Evolutionary conservation across 1,140 invertebrate species (phyloP).

Genomic region (Mamestra configurata): DNA sequence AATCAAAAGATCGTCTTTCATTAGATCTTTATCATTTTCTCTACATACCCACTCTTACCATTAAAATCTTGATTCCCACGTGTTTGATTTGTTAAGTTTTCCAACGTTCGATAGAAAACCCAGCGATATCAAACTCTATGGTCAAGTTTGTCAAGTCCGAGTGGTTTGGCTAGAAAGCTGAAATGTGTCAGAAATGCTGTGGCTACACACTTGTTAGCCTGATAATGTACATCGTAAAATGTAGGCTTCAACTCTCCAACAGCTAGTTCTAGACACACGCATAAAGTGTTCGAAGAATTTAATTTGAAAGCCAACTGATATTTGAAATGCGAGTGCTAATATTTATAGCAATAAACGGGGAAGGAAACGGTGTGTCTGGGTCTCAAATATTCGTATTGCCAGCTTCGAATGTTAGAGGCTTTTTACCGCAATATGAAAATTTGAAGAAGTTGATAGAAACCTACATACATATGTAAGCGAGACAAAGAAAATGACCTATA

Average conservation of each 20-base stretch:
- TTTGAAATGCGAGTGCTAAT: not conserved
- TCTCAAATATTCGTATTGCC: too few species aligned
- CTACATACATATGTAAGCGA: too few species aligned
- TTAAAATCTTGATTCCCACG: not conserved
- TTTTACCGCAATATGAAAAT: not conserved
- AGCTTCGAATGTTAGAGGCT: too few species aligned
- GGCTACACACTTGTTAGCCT: constrained; percentile 26
- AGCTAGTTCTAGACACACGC: not conserved
- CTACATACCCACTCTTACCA: too few species aligned
- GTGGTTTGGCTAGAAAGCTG: constrained; percentile 27
- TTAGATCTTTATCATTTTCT: too few species aligned
- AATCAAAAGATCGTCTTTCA: too few species aligned
- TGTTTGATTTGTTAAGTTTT: constrained; percentile 9
- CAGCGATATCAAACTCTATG: constrained; percentile 6
- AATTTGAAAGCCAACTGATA: constrained; percentile 7
- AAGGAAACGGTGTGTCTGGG: not conserved
- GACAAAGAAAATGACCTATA: too few species aligned
- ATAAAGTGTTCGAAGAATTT: constrained; percentile 17
- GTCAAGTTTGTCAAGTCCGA: constrained; percentile 33
- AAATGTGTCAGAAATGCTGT: constrained; percentile 37
- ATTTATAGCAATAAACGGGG: not conserved
- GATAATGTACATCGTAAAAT: constrained; percentile 41
- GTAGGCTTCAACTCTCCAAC: not conserved
- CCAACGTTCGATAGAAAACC: not conserved
- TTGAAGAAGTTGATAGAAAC: not conserved